phyloP scores from a whole-genome alignment of 2,797 vertebrate species.

The Enteromius anoplus region DNA sequence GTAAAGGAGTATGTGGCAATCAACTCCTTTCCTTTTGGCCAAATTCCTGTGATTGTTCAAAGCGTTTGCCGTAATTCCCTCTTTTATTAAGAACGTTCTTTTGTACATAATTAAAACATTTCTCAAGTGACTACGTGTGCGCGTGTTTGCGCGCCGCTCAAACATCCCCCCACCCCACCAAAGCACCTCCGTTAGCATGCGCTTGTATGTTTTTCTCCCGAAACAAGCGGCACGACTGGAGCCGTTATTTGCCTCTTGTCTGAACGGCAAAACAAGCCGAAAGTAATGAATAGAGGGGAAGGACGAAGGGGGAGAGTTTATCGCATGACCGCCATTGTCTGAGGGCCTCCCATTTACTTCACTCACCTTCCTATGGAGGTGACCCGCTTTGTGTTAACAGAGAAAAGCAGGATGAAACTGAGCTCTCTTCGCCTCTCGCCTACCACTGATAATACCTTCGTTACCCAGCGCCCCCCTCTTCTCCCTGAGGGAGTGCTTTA shows the following conservation, averaged over 20 bases:
- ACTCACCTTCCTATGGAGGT: constrained; percentile 77
- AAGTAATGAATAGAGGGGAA: constrained; percentile 66
- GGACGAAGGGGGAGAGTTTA: constrained; percentile 75
- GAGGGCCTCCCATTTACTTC: constrained; percentile 73
- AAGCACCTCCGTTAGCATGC: constrained; percentile 58
- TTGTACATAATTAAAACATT: constrained; percentile 85
- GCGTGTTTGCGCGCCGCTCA: constrained; percentile 65
- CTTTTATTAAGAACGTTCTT: constrained; percentile 82
- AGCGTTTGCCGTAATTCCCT: constrained; percentile 89
- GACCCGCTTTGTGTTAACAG: constrained; percentile 82
- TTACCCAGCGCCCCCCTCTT: constrained; percentile 70
- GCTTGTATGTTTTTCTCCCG: constrained; percentile 58
- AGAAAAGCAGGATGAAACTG: constrained; percentile 79
- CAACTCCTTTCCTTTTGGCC: constrained; percentile 92
- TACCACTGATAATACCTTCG: constrained; percentile 73
- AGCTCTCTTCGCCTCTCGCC: constrained; percentile 74
- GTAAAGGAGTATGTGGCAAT: constrained; percentile 69
- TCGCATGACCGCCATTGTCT: constrained; percentile 73
- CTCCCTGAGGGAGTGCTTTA: constrained; percentile 77
- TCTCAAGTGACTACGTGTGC: constrained; percentile 78
- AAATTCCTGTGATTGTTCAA: constrained; percentile 90
- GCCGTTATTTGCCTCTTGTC: constrained; percentile 59
- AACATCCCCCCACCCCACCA: background rate
- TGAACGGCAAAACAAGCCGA: constrained; percentile 58
- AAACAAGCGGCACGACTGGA: constrained; percentile 58